Conservation (phyloP, 2,888 invertebrate species). For the Alloplasta piceator region DNA sequence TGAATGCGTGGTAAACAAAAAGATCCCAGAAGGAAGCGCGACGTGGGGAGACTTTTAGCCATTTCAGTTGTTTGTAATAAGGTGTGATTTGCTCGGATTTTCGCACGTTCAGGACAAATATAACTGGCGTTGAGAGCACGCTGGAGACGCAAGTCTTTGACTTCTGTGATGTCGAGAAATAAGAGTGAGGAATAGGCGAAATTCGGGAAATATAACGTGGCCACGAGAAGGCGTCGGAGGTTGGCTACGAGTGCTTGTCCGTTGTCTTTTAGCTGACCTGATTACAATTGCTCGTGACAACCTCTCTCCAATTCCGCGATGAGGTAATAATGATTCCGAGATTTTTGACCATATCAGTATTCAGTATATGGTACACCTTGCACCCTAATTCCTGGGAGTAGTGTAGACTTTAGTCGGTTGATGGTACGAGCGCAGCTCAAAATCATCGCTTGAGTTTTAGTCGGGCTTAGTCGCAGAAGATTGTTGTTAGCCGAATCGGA, state of each 20-base stretch:
- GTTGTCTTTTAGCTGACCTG: background rate
- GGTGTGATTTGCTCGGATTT: background rate
- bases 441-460: background rate
- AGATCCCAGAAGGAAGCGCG: background rate
- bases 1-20: background rate
- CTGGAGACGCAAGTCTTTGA: background rate
- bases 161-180: background rate
- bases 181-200: slow-evolving; percentile 1
- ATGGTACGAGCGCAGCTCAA: background rate
- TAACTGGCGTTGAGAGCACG: slow-evolving; percentile 7
- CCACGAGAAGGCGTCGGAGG: background rate
- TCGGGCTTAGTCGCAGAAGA: background rate
- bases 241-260: background rate
- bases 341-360: too few relatives aligned
- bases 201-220: background rate
- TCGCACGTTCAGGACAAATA: slow-evolving; percentile 5
- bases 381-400: background rate
- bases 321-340: too few relatives aligned
- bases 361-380: background rate
- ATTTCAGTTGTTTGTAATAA: slow-evolving; percentile 12
- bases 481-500: background rate
- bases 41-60: background rate
- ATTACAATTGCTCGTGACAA: too few relatives aligned
- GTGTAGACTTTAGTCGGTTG: background rate
- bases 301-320: too few relatives aligned